Percentiles rank a stretch among this genome's conserved stretches.
Conservation (phyloP, 2,797 vertebrate genomes). For the Anas georgica region DNA sequence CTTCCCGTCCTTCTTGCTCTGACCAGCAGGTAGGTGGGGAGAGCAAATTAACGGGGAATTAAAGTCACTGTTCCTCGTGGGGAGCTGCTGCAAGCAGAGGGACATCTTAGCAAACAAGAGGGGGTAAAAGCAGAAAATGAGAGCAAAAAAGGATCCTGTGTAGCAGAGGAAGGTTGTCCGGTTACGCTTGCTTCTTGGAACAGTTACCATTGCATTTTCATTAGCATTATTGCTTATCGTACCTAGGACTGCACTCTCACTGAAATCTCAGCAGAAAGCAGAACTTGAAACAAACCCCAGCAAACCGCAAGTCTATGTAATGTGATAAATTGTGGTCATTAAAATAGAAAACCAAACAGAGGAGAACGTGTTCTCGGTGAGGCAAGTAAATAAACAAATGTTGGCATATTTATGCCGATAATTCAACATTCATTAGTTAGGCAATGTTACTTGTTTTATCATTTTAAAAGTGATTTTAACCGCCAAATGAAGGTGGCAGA, state of each 20-base stretch:
- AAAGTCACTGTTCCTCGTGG: neutral
- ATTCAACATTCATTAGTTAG: conserved; percentile 48
- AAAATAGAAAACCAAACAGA: conserved; percentile 44
- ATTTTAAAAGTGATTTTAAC: conserved; percentile 22
- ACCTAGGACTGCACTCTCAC: neutral
- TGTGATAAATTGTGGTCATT: conserved; percentile 59
- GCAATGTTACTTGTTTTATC: conserved; percentile 30
- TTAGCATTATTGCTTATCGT: neutral
- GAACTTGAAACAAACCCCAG: conserved; percentile 9
- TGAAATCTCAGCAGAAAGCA: conserved; percentile 33
- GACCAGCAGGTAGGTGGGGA: neutral
- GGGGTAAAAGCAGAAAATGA: neutral
- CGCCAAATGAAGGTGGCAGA: conserved; percentile 38
- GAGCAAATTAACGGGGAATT: neutral
- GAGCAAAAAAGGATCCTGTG: neutral
- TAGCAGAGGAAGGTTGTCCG: neutral
- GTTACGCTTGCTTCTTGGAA: neutral
- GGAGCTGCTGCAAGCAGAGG: neutral
- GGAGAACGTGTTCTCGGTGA: conserved; percentile 29
- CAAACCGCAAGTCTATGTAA: conserved; percentile 44
- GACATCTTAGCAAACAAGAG: neutral
- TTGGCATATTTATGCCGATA: conserved; percentile 37
- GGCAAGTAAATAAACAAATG: conserved; percentile 60
- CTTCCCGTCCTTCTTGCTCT: neutral
- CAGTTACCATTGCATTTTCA: neutral